A percentile compares a stretch with the other conserved stretches of the same genome.
Evolutionary conservation across 1,140 invertebrate species (phyloP).

Genomic region (Lanistes nyassanus): DNA sequence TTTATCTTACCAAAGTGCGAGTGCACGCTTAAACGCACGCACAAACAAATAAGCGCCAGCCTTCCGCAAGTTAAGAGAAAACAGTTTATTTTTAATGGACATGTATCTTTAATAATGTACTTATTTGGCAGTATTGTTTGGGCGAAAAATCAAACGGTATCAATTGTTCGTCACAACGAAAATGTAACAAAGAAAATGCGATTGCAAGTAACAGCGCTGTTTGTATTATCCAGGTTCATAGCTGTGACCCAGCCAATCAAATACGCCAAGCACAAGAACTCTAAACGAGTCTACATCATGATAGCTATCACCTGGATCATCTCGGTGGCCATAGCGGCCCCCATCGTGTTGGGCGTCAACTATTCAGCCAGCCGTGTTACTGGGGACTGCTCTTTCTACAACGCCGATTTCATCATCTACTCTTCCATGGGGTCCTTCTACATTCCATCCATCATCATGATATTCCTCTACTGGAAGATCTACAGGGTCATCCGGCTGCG

Average conservation of each 20-base stretch:
- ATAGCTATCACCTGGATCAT: slow-evolving; percentile 97
- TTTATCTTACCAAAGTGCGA: too few species aligned
- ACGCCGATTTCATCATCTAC: slow-evolving; percentile 97
- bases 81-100: too few species aligned
- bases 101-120: too few species aligned
- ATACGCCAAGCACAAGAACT: slow-evolving; percentile 98
- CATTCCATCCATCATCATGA: slow-evolving; percentile 98
- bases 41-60: too few species aligned
- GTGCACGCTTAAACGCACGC: too few species aligned
- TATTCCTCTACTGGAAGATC: slow-evolving; percentile 98
- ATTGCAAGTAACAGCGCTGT: slow-evolving; percentile 2
- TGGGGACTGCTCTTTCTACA: slow-evolving; percentile 91
- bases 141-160: too few species aligned
- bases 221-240: slow-evolving; percentile 85
- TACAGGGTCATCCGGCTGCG: slow-evolving; percentile 88
- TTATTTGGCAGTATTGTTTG: too few species aligned
- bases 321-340: slow-evolving; percentile 94
- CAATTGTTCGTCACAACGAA: background rate
- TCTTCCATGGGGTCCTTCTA: slow-evolving; percentile 99
- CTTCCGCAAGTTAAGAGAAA: too few species aligned
- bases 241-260: slow-evolving; percentile 98
- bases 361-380: slow-evolving; percentile 55
- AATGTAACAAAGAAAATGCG: background rate
- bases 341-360: slow-evolving; percentile 95
- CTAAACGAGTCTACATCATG: slow-evolving; percentile 91